phyloP scores from a whole-genome alignment of 2,113 vertebrate genomes.

The Antechinus flavipes region DNA sequence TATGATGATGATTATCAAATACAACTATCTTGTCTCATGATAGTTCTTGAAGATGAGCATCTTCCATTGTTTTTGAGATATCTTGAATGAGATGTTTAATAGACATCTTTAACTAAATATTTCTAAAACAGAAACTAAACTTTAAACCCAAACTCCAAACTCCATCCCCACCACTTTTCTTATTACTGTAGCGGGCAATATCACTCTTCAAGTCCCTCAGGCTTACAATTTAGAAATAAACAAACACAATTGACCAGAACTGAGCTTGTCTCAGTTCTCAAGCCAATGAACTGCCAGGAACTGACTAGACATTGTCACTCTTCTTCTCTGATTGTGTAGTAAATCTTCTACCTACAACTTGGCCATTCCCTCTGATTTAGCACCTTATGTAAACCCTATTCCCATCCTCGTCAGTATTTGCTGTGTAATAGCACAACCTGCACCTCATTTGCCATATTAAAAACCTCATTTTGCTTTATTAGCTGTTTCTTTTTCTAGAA shows the following conservation, averaged over 20 bases:
- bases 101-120: background rate
- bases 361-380: background rate
- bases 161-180: background rate
- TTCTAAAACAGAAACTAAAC: background rate
- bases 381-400: background rate
- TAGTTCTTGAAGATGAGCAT: background rate
- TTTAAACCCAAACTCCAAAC: background rate
- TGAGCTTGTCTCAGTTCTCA: background rate
- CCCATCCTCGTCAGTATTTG: background rate
- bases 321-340: background rate
- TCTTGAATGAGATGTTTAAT: background rate
- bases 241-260: background rate
- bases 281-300: background rate
- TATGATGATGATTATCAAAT: background rate
- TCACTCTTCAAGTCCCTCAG: background rate
- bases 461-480: background rate
- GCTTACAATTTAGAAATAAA: background rate
- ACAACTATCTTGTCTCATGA: background rate
- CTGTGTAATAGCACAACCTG: background rate
- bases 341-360: too few relatives aligned
- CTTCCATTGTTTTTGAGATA: background rate
- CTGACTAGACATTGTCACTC: background rate
- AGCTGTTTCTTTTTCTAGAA: background rate
- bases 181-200: background rate
- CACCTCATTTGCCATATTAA: background rate